Percentiles rank a stretch among this genome's conserved stretches.
These are phyloP conservation scores for Sarotherodon lohbergeri DNA, from an alignment of 2,113 vertebrate species.

Conservation along the genomic window DNA sequence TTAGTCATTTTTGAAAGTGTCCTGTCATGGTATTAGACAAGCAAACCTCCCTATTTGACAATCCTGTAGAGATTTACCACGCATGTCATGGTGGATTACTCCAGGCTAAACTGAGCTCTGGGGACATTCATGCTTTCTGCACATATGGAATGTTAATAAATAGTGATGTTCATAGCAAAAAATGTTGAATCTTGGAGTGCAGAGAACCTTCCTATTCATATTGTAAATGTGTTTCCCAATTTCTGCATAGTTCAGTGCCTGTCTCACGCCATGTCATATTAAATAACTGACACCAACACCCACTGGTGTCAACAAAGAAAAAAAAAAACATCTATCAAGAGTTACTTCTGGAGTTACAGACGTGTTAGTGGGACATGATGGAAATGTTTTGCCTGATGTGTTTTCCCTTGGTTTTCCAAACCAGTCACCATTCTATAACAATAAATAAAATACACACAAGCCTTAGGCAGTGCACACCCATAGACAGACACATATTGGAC, in stretches of 20 bases:
- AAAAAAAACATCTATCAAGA: not conserved
- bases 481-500: not conserved
- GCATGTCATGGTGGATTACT: not conserved
- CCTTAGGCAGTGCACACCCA: not conserved
- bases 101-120: not conserved
- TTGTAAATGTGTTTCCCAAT: not conserved
- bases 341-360: not conserved
- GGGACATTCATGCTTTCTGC: not conserved
- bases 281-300: not conserved
- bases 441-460: not conserved
- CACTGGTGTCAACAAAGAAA: not conserved
- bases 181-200: not conserved
- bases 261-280: not conserved
- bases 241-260: not conserved
- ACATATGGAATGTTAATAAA: not conserved
- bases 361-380: not conserved
- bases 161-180: not conserved
- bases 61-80: not conserved
- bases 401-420: not conserved
- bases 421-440: no score
- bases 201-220: not conserved
- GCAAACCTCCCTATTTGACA: not conserved
- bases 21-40: not conserved
- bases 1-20: not conserved
- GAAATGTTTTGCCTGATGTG: not conserved